Evolutionary conservation across 2,113 vertebrate genomes (phyloP).

Genomic region (Hippocampus guttulatus): DNA sequence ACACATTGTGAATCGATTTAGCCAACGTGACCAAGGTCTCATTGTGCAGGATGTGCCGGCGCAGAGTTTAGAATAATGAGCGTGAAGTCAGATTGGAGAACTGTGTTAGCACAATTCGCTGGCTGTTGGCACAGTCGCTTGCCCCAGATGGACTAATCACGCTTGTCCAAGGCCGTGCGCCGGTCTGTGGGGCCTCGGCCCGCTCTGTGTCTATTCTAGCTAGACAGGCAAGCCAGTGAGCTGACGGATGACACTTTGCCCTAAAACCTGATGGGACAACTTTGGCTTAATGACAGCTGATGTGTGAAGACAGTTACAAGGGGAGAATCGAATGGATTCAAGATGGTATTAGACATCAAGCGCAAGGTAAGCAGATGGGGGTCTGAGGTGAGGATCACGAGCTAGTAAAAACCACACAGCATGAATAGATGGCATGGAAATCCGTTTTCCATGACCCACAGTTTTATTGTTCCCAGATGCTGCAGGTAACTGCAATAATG

Average conservation of each 20-base stretch:
- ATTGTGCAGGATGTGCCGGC: constrained; percentile 33
- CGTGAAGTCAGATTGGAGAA: constrained; percentile 52
- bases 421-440: constrained; percentile 52
- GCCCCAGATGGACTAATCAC: constrained; percentile 64
- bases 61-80: constrained; percentile 53
- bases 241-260: constrained; percentile 25
- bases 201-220: constrained; percentile 41
- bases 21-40: constrained; percentile 55
- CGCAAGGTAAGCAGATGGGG: constrained; percentile 44
- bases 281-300: constrained; percentile 49
- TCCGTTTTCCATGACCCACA: constrained; percentile 62
- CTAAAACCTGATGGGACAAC: constrained; percentile 14
- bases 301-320: constrained; percentile 38
- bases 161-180: constrained; percentile 56
- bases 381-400: constrained; percentile 41
- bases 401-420: constrained; percentile 40
- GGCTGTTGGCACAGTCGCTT: constrained; percentile 51
- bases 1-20: constrained; percentile 58
- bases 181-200: constrained; percentile 50
- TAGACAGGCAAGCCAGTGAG: constrained; percentile 37
- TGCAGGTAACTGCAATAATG: constrained; percentile 61
- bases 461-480: constrained; percentile 68
- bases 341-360: constrained; percentile 63
- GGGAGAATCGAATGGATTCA: constrained; percentile 63
- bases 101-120: constrained; percentile 55